Base-by-base conservation (phyloP, 1,140 invertebrate genomes). In the Diploscapter pachys region DNA sequence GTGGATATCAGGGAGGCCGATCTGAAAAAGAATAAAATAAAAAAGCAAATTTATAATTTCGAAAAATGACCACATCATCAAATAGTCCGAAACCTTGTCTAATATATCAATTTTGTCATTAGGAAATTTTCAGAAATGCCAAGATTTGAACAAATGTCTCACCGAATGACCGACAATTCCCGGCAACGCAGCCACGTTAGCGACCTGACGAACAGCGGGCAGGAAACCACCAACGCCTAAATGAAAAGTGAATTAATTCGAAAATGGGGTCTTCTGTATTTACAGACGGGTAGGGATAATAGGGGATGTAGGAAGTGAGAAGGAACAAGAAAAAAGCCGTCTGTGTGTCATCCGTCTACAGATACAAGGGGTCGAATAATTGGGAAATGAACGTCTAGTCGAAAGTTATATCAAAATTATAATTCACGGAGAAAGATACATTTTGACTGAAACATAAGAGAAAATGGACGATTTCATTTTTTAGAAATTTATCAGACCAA, bases 181-280 rank as follows among this genome's bases (percentile, higher is more conserved):
- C 64, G 97, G 96, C 56, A 99, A 87, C 4, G 96, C 94, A 64
- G 97, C 97, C 63, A 99, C 97, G 90, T 99, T 99, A 0, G 94
- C 96, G 82, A 99, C 99, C 88, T 99, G 97, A 89, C 99, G 98
- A 75, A 99, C 93, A 50, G 95, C 96, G 0, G 97, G 97, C 69
- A 99, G 88, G 88, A 99, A 99, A 0, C 96, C 97, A 75, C 96
- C 96, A 56, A 93, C 89, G 85, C 90, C 90, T 5, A 93, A 93
- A 48, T 93, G 8, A 68, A 13, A 59, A 59, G 57, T 11, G 57
- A 59, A 59, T 11, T 11, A 59, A 31, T 11, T 11, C 0, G 57
- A 59, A 31, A 31, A 31, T 31, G 31, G 31, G 31, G 31, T 31
- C 31, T 31, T 31, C 31, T 31, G 31, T 31, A 31, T 31, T 31